Base-by-base conservation (phyloP, 2,113 vertebrate species). In the Caranx ignobilis region DNA sequence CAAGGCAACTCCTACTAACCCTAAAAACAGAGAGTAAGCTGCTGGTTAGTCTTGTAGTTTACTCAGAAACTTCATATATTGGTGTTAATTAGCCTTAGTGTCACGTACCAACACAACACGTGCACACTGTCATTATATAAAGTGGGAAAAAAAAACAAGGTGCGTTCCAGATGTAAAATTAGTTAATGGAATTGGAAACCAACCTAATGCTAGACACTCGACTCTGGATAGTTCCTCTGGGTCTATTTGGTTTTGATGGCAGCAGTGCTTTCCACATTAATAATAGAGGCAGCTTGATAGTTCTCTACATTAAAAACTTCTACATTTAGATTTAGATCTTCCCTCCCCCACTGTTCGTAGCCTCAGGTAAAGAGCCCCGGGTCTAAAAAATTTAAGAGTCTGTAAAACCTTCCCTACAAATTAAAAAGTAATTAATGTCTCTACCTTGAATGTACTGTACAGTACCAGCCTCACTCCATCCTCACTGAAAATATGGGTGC, bases 351-450 rank as follows among this genome's bases (percentile, higher is more conserved):
- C 81, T 71, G 37, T 74, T 83, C 52, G 11, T 79, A 4, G 71
- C 85, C 74, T 55, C 87, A 93, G 92, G 92, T 93, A 90, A 86
- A 88, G 86, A 93, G 88, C 79, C 69, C 43, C 0, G 16, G 70
- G 64, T 71, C 75, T 93, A 59, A 92, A 93, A 91, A 85, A 88
- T 89, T 86, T 15, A 93, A 87, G 78, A 90, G 77, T 85, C 63
- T 56, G 75, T 79, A 88, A 91, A 93, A 85, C 80, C 84, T 75
- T 73, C 65, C 68, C 78, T 55, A 63, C 85, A 91, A 94, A 95
- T 95, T 90, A 92, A 94, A 95, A 93, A 94, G 88, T 93, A 87
- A 94, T 94, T 92, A 93, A 94, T 89, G 89, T 90, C 75, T 87
- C 89, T 81, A 78, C 75, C 85, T 86, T 88, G 89, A 86, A 91